Evolutionary conservation across 2,113 vertebrate species (phyloP).

Genomic region (Muscicapa adusta): DNA sequence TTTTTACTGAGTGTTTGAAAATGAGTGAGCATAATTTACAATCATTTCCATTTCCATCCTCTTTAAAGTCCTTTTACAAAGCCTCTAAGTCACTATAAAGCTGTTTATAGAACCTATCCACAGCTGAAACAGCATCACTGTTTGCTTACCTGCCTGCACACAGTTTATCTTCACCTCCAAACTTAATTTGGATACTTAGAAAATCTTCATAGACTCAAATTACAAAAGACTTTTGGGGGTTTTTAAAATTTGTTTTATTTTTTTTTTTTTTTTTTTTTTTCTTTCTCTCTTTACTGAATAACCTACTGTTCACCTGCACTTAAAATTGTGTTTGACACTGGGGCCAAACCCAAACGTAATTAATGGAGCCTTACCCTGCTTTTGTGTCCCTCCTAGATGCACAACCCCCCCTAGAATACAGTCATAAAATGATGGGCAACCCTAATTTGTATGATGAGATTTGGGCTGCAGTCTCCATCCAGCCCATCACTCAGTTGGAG

Average conservation of each 20-base stretch:
- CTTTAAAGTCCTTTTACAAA: conserved; percentile 1
- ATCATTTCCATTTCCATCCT: background rate
- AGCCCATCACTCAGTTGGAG: background rate
- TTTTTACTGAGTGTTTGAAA: background rate
- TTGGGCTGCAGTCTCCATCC: background rate
- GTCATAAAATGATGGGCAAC: background rate
- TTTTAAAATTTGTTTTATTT: background rate
- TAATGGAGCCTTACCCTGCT: background rate
- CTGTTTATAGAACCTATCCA: background rate
- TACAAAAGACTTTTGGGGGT: background rate
- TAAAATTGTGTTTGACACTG: background rate
- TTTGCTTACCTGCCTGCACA: background rate
- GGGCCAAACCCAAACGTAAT: background rate
- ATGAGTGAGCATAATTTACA: background rate
- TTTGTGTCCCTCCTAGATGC: background rate
- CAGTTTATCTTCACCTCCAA: background rate
- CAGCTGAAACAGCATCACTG: background rate
- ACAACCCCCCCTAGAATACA: background rate
- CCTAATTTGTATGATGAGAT: background rate
- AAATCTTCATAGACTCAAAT: background rate
- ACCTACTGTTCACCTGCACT: background rate
- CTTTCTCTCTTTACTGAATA: background rate
- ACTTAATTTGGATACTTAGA: background rate
- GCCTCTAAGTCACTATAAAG: background rate
- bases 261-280: background rate